These are phyloP conservation scores for Aproaerema taeniolella DNA, from an alignment of 2,888 invertebrate species.

Conservation along the genomic window DNA sequence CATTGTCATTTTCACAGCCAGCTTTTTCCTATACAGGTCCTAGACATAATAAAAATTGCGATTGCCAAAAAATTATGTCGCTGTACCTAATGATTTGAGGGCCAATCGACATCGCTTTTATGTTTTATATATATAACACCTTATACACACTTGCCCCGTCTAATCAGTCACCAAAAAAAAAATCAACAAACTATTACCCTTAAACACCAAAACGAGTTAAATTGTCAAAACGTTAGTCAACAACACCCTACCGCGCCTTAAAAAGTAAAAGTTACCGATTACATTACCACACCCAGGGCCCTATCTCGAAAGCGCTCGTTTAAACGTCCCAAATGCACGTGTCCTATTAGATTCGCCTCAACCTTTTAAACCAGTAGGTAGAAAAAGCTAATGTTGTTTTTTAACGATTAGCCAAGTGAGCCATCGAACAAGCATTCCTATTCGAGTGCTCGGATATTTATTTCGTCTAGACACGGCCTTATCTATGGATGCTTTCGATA, in stretches of 20 bases:
- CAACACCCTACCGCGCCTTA: background rate
- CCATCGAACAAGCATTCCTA: slow-evolving; percentile 68
- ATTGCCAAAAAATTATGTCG: too few relatives aligned
- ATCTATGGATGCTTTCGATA: slow-evolving; percentile 62
- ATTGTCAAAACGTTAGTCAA: too few relatives aligned
- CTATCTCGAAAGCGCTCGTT: slow-evolving; percentile 51
- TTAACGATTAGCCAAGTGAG: slow-evolving; percentile 73
- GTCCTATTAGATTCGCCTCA: slow-evolving; percentile 63
- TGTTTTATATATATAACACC: too few relatives aligned
- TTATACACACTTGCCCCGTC: too few relatives aligned
- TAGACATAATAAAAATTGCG: too few relatives aligned
- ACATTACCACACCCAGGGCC: slow-evolving; percentile 36
- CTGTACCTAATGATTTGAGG: too few relatives aligned
- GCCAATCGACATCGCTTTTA: too few relatives aligned
- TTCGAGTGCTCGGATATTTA: slow-evolving; percentile 70
- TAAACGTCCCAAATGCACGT: slow-evolving; percentile 45
- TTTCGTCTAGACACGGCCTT: slow-evolving; percentile 68
- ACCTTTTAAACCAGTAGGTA: slow-evolving; percentile 61
- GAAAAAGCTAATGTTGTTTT: slow-evolving; percentile 47
- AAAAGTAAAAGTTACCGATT: slow-evolving; percentile 16
- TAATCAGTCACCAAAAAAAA: too few relatives aligned
- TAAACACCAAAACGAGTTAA: too few relatives aligned
- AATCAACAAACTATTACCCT: too few relatives aligned
- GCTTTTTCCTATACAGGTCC: too few relatives aligned
- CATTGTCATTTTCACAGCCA: too few relatives aligned